These are phyloP conservation scores for Caenorhabditis elegans DNA, from an alignment of 1,140 invertebrate species.

Conservation along the genomic window WBcel235 BX284604.4:14306501-14307000, in stretches of 20 bases:
- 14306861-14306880: no score
- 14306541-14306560: background rate
- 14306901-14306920: no score
- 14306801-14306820: no score
- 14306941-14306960: no score
- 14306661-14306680: slow-evolving; percentile 16
- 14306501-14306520: no score
- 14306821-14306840: no score
- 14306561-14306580: background rate
- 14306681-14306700: background rate
- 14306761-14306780: background rate
- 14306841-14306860: no score
- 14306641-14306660: slow-evolving; percentile 35
- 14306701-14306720: slow-evolving; percentile 15
- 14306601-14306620: slow-evolving; percentile 20
- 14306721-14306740: background rate
- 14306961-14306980: no score
- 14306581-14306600: slow-evolving; percentile 1
- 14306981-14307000: no score
- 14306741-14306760: no score
- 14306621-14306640: slow-evolving; percentile 49
- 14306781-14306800: background rate
- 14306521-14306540: background rate
- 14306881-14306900: no score
- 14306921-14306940: no score